A percentile compares a stretch with the other conserved stretches of the same genome.
phyloP scores from a whole-genome alignment of 30 jellyfish, hydroid and myxozoan genomes.

The Hydractinia symbiolongicarpus region DNA sequence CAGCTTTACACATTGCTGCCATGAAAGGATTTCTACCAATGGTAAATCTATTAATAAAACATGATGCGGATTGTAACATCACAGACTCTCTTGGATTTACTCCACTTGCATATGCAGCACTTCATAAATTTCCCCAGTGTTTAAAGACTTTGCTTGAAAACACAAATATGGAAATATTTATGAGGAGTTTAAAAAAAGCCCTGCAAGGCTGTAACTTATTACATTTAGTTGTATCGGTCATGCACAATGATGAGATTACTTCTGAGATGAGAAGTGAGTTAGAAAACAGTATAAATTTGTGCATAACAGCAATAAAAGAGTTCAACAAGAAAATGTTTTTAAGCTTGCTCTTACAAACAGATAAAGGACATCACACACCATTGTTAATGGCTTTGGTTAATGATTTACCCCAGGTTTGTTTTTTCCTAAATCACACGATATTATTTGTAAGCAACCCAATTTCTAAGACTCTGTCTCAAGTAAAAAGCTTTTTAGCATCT shows the following conservation, averaged over 20 bases:
- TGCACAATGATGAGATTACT: background rate
- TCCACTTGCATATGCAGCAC: slow-evolving; percentile 58
- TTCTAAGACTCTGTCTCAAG: too few species aligned
- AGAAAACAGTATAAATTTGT: background rate
- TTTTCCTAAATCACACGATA: too few species aligned
- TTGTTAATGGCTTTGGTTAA: slow-evolving; percentile 5
- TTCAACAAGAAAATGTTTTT: background rate
- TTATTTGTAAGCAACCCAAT: too few species aligned
- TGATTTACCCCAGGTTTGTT: slow-evolving; percentile 9
- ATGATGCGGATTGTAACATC: slow-evolving; percentile 36
- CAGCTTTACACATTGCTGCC: slow-evolving; percentile 60
- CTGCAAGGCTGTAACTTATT: slow-evolving; percentile 4
- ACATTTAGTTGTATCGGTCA: background rate
- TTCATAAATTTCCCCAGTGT: slow-evolving; percentile 45
- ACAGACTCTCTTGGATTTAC: slow-evolving; percentile 26
- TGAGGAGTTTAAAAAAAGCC: background rate
- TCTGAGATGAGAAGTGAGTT: background rate
- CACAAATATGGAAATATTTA: slow-evolving; percentile 4
- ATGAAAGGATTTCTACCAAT: slow-evolving; percentile 29
- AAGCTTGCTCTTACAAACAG: slow-evolving; percentile 1
- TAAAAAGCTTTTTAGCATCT: too few species aligned
- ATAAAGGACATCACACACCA: slow-evolving; percentile 8
- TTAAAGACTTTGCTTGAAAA: background rate
- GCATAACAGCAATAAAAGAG: background rate
- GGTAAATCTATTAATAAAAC: slow-evolving; percentile 29